Evolutionary conservation across 1,140 invertebrate species (phyloP), one percentile per base, ranked within the genome.

Genomic region (Oryzaephilus surinamensis): DNA sequence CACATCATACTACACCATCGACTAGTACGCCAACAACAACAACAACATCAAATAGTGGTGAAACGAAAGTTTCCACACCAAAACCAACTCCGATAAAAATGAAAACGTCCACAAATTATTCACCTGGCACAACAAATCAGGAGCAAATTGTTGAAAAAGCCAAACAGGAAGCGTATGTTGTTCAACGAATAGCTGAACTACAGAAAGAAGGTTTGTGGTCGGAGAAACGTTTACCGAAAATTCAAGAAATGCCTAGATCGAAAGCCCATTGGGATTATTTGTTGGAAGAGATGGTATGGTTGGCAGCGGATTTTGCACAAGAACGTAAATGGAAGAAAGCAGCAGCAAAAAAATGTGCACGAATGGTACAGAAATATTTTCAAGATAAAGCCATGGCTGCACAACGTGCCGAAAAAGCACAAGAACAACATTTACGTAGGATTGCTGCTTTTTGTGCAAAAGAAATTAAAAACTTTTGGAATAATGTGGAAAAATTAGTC

Each of bases 191-290:
- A 51, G 72, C 77, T 14, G 89, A 94, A 67, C 67, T 84, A 52
- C 89, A 83, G 63, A 81, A 76, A 50, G 84, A 95, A 55, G 93
- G 94, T 16, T 67, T 97, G 49, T 97, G 93, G 94, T 82, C 88
- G 28, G 85, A 92, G 57, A 79, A 84, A 60, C 72, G 91, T 46
- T 69, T 97, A 56, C 92, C 93, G 2, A 94, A 95, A 69, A 75
- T 94, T 14, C 79, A 90, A 54, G 93, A 97, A 67, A 86, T 90
- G 38, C 72, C 79, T 26, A 70, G 91, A 50, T 70, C 77, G 11
- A 97, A 97, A 70, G 81, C 84, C n/a, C 95, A 99, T 61, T 98
- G 94, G 94, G 96, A 99, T 63, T 99, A 95, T 65, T 71, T 99
- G 31, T 63, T 99, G 6, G 96, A 99, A 63, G 96, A 99, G 67